These are phyloP conservation scores for Brachionus manjavacas DNA, from an alignment of 1,140 invertebrate genomes.

Conservation along the genomic window DNA sequence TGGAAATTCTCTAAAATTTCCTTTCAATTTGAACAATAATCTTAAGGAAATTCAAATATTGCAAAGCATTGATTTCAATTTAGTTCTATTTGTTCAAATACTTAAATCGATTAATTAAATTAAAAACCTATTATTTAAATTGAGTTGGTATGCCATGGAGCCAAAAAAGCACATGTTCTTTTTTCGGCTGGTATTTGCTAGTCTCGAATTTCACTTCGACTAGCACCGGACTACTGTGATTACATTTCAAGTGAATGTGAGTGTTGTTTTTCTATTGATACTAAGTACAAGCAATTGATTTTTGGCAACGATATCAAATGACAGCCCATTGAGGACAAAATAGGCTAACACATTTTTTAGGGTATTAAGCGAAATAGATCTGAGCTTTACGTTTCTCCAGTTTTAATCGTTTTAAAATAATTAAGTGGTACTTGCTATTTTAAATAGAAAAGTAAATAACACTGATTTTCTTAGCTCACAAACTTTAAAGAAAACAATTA, in stretches of 20 bases:
- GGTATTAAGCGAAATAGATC: conserved; percentile 30
- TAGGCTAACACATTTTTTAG: conserved; percentile 32
- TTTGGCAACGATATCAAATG: background rate
- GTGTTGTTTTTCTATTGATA: conserved; percentile 11
- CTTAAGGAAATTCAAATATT: background rate
- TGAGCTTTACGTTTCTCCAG: background rate
- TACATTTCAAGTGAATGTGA: conserved; percentile 25
- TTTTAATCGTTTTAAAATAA: conserved; percentile 22
- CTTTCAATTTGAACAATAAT: background rate
- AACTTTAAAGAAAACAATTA: conserved; percentile 17
- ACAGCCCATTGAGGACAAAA: background rate
- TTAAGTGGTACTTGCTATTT: conserved; percentile 26
- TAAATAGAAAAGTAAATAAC: conserved; percentile 37
- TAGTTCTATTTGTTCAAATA: background rate
- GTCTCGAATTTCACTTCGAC: background rate
- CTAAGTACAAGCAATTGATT: background rate
- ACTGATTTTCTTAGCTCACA: conserved; percentile 11
- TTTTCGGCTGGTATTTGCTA: background rate
- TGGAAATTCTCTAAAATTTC: background rate
- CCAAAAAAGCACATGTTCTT: conserved; percentile 27
- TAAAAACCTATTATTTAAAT: background rate
- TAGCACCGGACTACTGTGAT: background rate
- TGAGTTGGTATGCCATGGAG: background rate
- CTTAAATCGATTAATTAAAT: background rate
- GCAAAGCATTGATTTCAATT: background rate